Evolutionary conservation across 2,113 vertebrate species (phyloP), one percentile per base, ranked within the genome.

Genomic region (Tylochromis polylepis): DNA sequence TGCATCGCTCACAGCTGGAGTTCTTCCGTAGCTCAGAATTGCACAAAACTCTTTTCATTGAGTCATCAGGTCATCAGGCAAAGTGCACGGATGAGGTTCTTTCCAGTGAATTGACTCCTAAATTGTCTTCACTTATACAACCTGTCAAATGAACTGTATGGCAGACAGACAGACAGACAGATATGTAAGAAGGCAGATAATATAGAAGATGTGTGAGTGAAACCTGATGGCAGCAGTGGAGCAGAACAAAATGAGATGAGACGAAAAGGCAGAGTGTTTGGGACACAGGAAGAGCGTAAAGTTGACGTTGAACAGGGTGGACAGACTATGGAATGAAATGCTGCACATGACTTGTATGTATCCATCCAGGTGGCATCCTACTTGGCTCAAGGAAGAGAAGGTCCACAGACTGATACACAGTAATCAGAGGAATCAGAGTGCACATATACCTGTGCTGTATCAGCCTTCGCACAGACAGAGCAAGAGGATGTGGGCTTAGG

Each of bases 371-470:
- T 10, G 55, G 0, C 77, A 75, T 29, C 11, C 14, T 34, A 36
- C 16, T 77, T 77, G 24, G 24, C 24, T 29, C 16, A 20, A 77
- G 70, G 43, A 8, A 51, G 70, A 77, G 70, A 31, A 27, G 46
- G 16, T 31, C 16, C 72, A 51, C 43, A 51, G 10, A 31, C 3
- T 55, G 20, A 20, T n/a, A n/a, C 31, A 31, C 31, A 31, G 31
- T 31, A 31, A 31, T 65, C 60, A 38, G 34, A 0, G 34, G 60
- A 67, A n/a, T 38, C 31, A 62, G 8, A 60, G 57, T 34, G 72
- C 36, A 15, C 34, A 51, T 34, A 78, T 77, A 87, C 89, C 86
- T 90, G 86, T 27, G 53, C 77, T 16, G 31, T 56, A 82, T 88
- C 31, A 77, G 84, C 56, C 2, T 86, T 16, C 49, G 51, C 11